Evolutionary conservation across 2,797 vertebrate species (phyloP), one percentile per base, ranked within the genome.

Genomic region (Microchirus variegatus): DNA sequence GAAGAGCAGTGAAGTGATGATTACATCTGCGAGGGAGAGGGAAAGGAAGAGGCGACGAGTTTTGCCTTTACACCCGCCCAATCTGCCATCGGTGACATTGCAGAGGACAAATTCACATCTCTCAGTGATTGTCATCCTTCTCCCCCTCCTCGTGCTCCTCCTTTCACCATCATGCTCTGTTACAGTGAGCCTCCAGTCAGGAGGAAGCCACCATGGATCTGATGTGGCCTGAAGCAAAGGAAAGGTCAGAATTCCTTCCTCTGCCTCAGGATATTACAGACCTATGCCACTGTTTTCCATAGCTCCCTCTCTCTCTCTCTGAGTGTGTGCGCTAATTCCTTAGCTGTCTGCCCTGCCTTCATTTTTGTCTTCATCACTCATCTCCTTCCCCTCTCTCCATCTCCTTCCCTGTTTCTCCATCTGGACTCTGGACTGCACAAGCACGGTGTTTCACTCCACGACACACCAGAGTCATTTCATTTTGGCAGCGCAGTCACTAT

Each of bases 181-280:
- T 84, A 78, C 72, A 59, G 55, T 68, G 68, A 51, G 78, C 84
- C 81, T 84, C 73, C 64, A 64, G 82, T 81, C 67, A 75, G 72
- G 68, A 78, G 68, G 71, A 91, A 70, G 77, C 69, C 19, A 81
- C 82, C 82, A 69, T 63, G 80, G 73, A 83, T 89, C 83, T 81
- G 81, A 82, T 72, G 68, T 67, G 77, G 81, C 87, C 88, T 53
- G 71, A 72, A 86, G 88, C 83, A 10, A 75, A 73, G 83, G 82
- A 92, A 92, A 93, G 91, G 91, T 92, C 90, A 93, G 70, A 83
- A 58, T 81, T 78, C 64, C 70, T 85, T 81, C 78, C 74, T 76
- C 59, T 72, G 89, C 87, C 89, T 72, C 70, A 47, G 89, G 90
- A 88, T 57, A 83, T 62, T 52, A 55, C 75, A 90, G 92, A 92